Evolutionary conservation across 2,888 invertebrate species (phyloP).

Genomic region (Ectemnius continuus): DNA sequence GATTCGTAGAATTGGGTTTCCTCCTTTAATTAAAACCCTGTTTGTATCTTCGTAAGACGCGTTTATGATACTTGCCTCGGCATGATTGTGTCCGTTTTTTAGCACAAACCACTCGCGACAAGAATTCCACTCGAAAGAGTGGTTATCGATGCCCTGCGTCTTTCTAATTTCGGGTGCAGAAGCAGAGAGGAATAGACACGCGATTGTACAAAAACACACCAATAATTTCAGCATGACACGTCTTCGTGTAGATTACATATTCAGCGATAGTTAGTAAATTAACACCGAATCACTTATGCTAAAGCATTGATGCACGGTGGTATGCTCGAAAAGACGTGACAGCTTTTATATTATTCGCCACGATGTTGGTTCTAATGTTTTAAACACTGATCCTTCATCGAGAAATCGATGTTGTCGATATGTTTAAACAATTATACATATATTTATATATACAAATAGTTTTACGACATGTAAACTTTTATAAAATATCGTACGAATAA

Average conservation of each 20-base stretch:
- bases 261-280: too few species aligned
- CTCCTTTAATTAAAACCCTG: neutral
- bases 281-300: too few species aligned
- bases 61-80: constrained; percentile 1
- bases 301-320: too few species aligned
- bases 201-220: constrained; percentile 44
- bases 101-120: neutral
- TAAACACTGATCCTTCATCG: too few species aligned
- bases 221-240: constrained; percentile 61
- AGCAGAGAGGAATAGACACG: constrained; percentile 36
- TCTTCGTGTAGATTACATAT: constrained; percentile 7
- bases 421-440: too few species aligned
- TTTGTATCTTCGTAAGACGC: neutral
- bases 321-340: too few species aligned
- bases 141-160: constrained; percentile 20
- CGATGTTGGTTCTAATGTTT: too few species aligned
- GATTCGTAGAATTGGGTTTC: neutral
- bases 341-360: too few species aligned
- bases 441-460: too few species aligned
- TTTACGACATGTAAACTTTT: too few species aligned
- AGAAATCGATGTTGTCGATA: too few species aligned
- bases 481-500: too few species aligned
- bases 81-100: neutral
- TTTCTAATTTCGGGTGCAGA: constrained; percentile 34
- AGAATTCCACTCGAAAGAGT: neutral